Conservation (phyloP, 2,797 vertebrate genomes). For the Eutrigla gurnardus region DNA sequence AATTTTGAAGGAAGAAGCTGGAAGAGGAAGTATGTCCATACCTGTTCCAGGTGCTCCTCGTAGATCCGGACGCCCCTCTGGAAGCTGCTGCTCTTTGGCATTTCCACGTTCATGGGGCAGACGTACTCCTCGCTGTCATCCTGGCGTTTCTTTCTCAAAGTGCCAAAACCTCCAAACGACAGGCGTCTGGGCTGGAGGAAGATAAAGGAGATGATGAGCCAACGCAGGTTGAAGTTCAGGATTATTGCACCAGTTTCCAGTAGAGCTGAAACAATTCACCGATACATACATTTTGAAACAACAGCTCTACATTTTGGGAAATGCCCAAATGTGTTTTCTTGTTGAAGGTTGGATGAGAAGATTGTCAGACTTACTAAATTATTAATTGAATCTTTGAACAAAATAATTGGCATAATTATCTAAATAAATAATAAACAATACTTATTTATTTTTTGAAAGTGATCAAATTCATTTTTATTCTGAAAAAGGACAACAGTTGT, state of each 20-base stretch:
- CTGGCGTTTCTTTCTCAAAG: conserved; percentile 91
- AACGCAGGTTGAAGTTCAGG: not conserved
- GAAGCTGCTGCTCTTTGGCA: conserved; percentile 83
- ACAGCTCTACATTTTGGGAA: too few species aligned
- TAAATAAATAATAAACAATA: too few species aligned
- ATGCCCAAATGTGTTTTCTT: too few species aligned
- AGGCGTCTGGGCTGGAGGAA: conserved; percentile 88
- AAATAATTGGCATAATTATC: too few species aligned
- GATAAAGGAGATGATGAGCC: not conserved
- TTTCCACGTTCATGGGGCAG: conserved; percentile 94
- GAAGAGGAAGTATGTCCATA: conserved; percentile 49
- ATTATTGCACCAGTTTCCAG: too few species aligned
- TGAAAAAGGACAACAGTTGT: too few species aligned
- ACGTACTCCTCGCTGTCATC: conserved; percentile 93
- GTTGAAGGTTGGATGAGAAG: too few species aligned
- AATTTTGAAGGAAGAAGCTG: too few species aligned
- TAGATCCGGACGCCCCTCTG: conserved; percentile 83
- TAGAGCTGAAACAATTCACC: not conserved
- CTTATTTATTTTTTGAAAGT: not conserved
- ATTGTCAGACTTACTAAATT: too few species aligned
- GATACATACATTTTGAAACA: too few species aligned
- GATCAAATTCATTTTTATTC: not conserved
- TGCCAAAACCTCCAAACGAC: conserved; percentile 92
- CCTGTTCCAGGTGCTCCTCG: conserved; percentile 90
- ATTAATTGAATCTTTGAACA: too few species aligned